Base-by-base conservation (phyloP, 2,888 invertebrate genomes). In the Rotaria macrura region DNA sequence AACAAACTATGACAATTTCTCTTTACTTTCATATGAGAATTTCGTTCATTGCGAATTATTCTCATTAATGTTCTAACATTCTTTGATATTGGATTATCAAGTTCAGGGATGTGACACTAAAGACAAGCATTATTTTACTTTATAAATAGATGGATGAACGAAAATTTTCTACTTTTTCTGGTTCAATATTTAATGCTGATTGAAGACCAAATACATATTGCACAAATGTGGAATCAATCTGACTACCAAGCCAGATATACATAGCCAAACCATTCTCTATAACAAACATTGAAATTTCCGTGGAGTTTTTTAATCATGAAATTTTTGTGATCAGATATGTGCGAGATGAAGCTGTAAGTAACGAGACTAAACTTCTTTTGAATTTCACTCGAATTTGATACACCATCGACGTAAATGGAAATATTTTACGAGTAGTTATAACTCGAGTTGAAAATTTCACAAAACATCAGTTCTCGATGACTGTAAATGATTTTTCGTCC, bases 201-300 rank as follows among this genome's bases (percentile, higher is more conserved):
- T 94, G 92, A n/a, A 94, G 95, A 25, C 95, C 96, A 91, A 99
- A 97, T 85, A 97, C 94, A 89, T 94, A 93, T 88, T 94, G 94
- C 10, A 96, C 92, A 93, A 96, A 96, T 85, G 94, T 94, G 0
- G 94, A 92, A 83, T 93, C 92, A 52, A 95, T 93, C 65, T 93
- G 93, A 87, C 94, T 92, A 0, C 99, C 98, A 89, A 99, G 93
- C 97, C 97, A 99, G 87, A 99, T 90, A 90, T 98, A 95, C 93
- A 98, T 94, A 90, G 96, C 94, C 55, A 98, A 93, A 87, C 98
- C 97, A 92, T 98, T 99, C 91, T 99, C 99, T 94, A 20, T 47
- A 47, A 47, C n/a, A n/a, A n/a, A n/a, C n/a, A n/a, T n/a, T n/a
- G n/a, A n/a, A n/a, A n/a, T n/a, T n/a, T n/a, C n/a, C n/a, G n/a